A percentile compares a stretch with the other conserved stretches of the same genome.
Conservation (phyloP, 2,113 vertebrate species). For the Sphyrna mokarran region DNA sequence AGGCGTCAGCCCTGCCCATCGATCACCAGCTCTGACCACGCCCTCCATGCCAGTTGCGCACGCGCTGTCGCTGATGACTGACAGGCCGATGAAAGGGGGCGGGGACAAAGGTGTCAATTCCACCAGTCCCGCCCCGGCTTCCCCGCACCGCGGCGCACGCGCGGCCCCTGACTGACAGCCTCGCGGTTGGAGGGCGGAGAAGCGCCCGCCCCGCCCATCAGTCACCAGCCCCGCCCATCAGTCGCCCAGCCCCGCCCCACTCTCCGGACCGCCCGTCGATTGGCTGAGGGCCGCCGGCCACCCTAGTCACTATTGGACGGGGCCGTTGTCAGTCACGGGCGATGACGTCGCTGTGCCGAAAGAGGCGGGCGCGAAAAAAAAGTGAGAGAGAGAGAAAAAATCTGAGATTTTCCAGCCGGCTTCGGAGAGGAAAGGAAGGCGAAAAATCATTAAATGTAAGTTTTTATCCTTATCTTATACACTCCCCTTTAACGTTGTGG, state of each 20-base stretch:
- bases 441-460: background rate
- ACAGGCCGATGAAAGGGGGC: too few species aligned
- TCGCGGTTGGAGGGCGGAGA: background rate
- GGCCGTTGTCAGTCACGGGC: background rate
- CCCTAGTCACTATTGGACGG: background rate
- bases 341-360: background rate
- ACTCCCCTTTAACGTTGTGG: background rate
- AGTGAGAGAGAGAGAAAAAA: background rate
- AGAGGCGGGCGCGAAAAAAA: slow-evolving; percentile 14
- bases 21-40: too few species aligned
- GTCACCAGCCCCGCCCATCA: too few species aligned
- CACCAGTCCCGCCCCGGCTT: too few species aligned
- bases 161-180: background rate
- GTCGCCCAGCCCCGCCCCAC: background rate
- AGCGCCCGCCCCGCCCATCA: too few species aligned
- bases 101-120: too few species aligned
- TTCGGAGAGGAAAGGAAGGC: background rate
- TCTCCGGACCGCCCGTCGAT: background rate
- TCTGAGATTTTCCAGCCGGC: background rate
- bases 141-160: too few species aligned
- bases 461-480: background rate
- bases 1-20: too few species aligned
- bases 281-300: background rate
- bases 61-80: too few species aligned
- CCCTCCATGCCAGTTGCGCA: too few species aligned